Conservation (phyloP, 1,140 invertebrate species). For the Trichomalopsis sarcophagae region DNA sequence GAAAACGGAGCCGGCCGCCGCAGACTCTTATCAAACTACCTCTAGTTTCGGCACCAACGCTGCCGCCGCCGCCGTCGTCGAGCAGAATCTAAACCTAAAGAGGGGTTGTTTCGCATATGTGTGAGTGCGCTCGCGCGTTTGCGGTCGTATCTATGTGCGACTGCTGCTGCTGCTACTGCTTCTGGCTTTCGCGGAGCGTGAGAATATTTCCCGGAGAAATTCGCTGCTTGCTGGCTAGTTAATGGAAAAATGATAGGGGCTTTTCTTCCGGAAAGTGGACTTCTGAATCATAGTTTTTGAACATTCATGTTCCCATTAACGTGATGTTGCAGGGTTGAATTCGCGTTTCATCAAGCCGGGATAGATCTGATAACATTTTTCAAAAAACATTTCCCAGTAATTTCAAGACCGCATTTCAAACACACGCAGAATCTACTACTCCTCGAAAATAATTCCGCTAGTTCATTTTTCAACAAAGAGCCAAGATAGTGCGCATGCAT, state of each 20-base stretch:
- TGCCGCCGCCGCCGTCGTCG: neutral
- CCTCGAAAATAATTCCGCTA: too few species aligned
- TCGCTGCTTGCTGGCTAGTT: neutral
- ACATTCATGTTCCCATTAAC: too few species aligned
- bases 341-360: too few species aligned
- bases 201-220: neutral
- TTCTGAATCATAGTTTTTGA: too few species aligned
- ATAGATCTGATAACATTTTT: too few species aligned
- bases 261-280: too few species aligned
- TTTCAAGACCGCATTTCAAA: too few species aligned
- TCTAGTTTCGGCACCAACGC: neutral
- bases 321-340: too few species aligned
- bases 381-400: too few species aligned
- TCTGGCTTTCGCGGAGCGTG: neutral
- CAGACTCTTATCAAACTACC: conserved; percentile 38
- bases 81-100: conserved; percentile 10
- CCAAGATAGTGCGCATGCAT: neutral
- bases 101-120: conserved; percentile 11
- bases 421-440: too few species aligned
- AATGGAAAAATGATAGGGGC: neutral
- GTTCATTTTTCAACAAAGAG: neutral
- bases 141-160: neutral
- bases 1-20: conserved; percentile 17
- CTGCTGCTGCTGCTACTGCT: neutral
- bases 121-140: neutral